Evolutionary conservation across 2,888 invertebrate genomes (phyloP).

Genomic region (Lasioglossum figueresi): DNA sequence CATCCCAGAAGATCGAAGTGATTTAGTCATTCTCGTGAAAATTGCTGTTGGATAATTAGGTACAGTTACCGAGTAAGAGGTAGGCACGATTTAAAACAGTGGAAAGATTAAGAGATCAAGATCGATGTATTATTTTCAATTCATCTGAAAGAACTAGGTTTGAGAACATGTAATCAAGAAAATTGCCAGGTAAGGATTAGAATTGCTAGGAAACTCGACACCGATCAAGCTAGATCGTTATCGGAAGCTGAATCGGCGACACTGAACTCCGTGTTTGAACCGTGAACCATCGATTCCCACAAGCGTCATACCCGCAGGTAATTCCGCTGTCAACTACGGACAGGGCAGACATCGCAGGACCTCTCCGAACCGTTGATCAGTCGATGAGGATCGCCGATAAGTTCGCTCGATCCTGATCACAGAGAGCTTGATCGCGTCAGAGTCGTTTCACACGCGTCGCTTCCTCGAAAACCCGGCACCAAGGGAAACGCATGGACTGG

Average conservation of each 20-base stretch:
- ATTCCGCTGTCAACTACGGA: not conserved
- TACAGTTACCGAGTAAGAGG: too few relatives aligned
- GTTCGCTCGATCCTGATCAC: not conserved
- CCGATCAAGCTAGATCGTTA: not conserved
- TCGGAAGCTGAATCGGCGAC: conserved; percentile 1
- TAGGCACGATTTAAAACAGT: too few relatives aligned
- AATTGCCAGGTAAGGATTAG: too few relatives aligned
- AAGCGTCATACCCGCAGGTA: not conserved
- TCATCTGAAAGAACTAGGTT: too few relatives aligned
- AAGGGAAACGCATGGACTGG: conserved; percentile 52
- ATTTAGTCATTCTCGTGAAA: too few relatives aligned
- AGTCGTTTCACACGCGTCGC: conserved; percentile 45
- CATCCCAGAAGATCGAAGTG: too few relatives aligned
- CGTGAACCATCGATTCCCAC: conserved; percentile 2
- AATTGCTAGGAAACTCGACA: not conserved
- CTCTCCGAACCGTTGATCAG: conserved; percentile 30
- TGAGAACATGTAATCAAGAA: too few relatives aligned
- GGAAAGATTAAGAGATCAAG: too few relatives aligned
- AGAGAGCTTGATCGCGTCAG: conserved; percentile 14
- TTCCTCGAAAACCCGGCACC: conserved; percentile 52
- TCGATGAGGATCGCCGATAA: conserved; percentile 47
- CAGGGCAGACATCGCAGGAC: not conserved
- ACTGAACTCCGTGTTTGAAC: not conserved
- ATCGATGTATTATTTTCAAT: too few relatives aligned
- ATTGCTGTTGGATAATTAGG: too few relatives aligned